Evolutionary conservation across 1,140 invertebrate species (phyloP).

Genomic region (Dendrolimus kikuchii): DNA sequence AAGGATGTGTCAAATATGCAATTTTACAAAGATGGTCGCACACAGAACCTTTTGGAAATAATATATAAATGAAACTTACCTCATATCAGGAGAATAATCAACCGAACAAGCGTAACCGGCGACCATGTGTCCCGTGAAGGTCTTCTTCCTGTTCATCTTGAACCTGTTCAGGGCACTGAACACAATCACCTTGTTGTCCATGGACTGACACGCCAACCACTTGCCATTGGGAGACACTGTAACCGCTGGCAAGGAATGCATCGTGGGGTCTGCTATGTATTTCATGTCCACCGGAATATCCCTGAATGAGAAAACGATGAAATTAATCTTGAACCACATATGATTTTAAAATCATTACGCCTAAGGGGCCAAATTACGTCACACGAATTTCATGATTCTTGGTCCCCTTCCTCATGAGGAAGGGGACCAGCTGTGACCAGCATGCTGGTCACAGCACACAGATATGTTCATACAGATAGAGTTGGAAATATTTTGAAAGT

Average conservation of each 20-base stretch:
- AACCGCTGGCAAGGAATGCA: slow-evolving; percentile 99
- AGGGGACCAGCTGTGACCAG: neutral
- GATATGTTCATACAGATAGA: too few relatives aligned
- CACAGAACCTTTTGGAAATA: neutral
- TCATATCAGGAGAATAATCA: slow-evolving; percentile 99
- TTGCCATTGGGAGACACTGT: slow-evolving; percentile 96
- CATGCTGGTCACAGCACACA: neutral
- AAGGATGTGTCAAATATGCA: too few relatives aligned
- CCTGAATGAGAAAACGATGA: slow-evolving; percentile 71
- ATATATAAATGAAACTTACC: slow-evolving; percentile 69
- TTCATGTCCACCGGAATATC: slow-evolving; percentile 99
- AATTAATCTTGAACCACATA: too few relatives aligned
- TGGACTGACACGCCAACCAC: slow-evolving; percentile 98
- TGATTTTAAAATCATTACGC: too few relatives aligned
- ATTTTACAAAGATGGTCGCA: neutral
- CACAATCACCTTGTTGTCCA: slow-evolving; percentile 99
- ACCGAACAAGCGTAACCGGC: slow-evolving; percentile 98
- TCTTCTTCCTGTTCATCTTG: slow-evolving; percentile 98
- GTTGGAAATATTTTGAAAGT: too few relatives aligned
- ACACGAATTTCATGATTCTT: neutral
- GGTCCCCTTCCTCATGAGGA: neutral
- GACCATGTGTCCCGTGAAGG: slow-evolving; percentile 99
- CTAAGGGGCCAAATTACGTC: too few relatives aligned
- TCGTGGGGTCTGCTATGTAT: slow-evolving; percentile 99
- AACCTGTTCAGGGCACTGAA: slow-evolving; percentile 97